Conservation (phyloP, 2,113 vertebrate genomes). For the Scolopax mira region DNA sequence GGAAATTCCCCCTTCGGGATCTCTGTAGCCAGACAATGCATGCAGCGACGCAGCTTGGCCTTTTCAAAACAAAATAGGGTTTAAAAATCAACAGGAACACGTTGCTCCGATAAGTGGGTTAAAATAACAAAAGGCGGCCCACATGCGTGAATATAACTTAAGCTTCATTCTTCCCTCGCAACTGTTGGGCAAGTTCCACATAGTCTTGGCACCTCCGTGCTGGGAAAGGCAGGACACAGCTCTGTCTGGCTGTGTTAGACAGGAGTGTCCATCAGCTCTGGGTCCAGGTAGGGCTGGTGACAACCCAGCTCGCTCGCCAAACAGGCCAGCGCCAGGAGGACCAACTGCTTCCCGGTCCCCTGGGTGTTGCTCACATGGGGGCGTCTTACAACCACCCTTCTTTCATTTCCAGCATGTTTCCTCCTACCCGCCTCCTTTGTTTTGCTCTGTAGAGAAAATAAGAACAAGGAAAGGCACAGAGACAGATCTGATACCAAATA, state of each 20-base stretch:
- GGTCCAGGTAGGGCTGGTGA: background rate
- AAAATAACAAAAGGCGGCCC: slow-evolving; percentile 22
- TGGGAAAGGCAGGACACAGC: background rate
- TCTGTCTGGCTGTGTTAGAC: background rate
- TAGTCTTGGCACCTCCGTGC: background rate
- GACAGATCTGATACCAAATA: background rate
- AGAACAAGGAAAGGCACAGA: background rate
- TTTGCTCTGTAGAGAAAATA: background rate
- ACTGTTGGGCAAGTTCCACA: background rate
- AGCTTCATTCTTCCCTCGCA: background rate
- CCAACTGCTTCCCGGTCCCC: background rate
- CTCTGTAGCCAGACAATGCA: background rate
- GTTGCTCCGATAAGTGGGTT: background rate
- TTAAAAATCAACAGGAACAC: slow-evolving; percentile 40
- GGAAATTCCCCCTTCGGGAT: background rate
- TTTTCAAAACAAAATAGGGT: slow-evolving; percentile 8
- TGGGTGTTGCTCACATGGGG: fast-evolving
- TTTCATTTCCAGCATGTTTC: background rate
- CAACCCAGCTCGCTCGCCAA: background rate
- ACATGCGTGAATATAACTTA: background rate
- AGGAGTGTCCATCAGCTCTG: background rate
- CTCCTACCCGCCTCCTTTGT: background rate
- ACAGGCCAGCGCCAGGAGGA: fast-evolving
- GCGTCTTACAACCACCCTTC: background rate
- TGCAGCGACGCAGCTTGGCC: background rate